Evolutionary conservation across 2,797 vertebrate genomes (phyloP).

Genomic region (Amblyraja radiata): DNA sequence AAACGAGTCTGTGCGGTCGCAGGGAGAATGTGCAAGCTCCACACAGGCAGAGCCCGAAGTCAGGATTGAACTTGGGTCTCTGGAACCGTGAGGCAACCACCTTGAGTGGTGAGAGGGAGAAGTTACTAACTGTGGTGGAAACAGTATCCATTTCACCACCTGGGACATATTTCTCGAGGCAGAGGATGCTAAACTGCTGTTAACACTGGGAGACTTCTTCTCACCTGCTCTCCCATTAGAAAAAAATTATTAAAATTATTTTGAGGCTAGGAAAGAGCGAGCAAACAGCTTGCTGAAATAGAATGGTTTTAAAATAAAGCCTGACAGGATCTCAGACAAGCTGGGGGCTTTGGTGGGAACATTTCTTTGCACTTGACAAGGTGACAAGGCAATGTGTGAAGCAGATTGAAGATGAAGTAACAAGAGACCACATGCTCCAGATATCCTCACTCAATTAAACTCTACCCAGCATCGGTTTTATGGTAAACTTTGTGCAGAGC

Average conservation of each 20-base stretch:
- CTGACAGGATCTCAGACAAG: constrained; percentile 16
- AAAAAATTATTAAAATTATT: not conserved
- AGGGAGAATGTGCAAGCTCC: too few species aligned
- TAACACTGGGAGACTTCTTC: not conserved
- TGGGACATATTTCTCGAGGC: too few species aligned
- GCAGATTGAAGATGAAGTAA: not conserved
- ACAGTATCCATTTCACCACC: not conserved
- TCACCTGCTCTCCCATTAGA: not conserved
- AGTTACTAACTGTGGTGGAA: too few species aligned
- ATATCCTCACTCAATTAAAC: not conserved
- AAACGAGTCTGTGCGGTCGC: too few species aligned
- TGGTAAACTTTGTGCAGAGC: not conserved
- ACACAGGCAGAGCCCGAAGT: too few species aligned
- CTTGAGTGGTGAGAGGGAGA: too few species aligned
- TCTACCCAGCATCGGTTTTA: not conserved
- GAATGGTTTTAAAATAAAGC: constrained; percentile 5
- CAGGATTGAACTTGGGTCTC: too few species aligned
- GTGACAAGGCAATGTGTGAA: not conserved
- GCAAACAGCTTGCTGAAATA: not conserved
- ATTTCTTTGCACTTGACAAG: not conserved
- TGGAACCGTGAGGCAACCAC: too few species aligned
- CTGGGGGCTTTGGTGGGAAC: not conserved
- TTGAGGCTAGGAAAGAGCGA: not conserved
- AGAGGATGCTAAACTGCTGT: not conserved
- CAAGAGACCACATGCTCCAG: not conserved